Conservation (phyloP, 2,888 invertebrate species). For the Caradrina kadenii region DNA sequence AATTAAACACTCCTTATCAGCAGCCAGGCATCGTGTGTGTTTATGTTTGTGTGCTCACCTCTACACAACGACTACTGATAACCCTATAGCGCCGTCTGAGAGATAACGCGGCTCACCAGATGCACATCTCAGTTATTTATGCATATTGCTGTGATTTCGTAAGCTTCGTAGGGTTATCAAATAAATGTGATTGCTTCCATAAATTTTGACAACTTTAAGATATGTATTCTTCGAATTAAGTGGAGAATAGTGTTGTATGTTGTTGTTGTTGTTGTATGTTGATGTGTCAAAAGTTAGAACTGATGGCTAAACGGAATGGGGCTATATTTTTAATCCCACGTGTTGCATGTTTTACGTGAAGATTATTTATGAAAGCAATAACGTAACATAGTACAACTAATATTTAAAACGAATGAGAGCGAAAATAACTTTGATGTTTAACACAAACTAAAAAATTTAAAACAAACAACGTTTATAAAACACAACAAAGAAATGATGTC, state of each 20-base stretch:
- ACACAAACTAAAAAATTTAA: constrained; percentile 10
- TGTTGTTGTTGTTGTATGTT: constrained; percentile 60
- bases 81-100: constrained; percentile 59
- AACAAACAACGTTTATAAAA: constrained; percentile 12
- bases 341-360: constrained; percentile 40
- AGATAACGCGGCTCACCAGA: constrained; percentile 63
- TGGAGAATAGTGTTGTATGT: constrained; percentile 52
- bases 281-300: constrained; percentile 59
- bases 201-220: constrained; percentile 51
- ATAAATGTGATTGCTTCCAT: constrained; percentile 55
- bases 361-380: constrained; percentile 55
- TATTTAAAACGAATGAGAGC: constrained; percentile 26
- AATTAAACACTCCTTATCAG: constrained; percentile 55
- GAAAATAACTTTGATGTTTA: constrained; percentile 45
- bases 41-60: constrained; percentile 55
- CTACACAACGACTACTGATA: constrained; percentile 57
- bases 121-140: constrained; percentile 56
- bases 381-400: constrained; percentile 28
- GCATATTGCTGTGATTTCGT: constrained; percentile 50
- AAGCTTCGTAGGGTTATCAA: constrained; percentile 54
- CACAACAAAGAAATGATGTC: constrained; percentile 4
- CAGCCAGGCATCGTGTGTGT: constrained; percentile 47
- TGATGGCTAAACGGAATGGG: constrained; percentile 52
- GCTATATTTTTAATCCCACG: constrained; percentile 46
- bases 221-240: constrained; percentile 42